Evolutionary conservation across 2,113 vertebrate genomes (phyloP).

Genomic region (Gila orcuttii): DNA sequence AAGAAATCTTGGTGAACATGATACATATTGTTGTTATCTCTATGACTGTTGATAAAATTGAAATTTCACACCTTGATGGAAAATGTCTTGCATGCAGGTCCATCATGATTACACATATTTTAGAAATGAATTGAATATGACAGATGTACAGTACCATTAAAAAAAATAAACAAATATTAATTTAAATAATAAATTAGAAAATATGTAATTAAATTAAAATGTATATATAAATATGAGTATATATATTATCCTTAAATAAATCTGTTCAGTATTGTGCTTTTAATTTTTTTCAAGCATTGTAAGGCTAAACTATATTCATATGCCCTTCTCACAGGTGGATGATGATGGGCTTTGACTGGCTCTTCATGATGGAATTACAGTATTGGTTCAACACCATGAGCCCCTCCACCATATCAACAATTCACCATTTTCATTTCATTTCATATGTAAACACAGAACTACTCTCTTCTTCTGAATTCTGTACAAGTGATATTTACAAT

Average conservation of each 20-base stretch:
- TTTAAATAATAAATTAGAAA: background rate
- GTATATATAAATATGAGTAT: background rate
- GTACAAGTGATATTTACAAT: slow-evolving; percentile 85
- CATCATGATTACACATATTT: slow-evolving; percentile 7
- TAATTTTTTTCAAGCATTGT: slow-evolving; percentile 34
- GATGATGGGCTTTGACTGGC: background rate
- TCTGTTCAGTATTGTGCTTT: slow-evolving; percentile 53
- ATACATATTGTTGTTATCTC: background rate
- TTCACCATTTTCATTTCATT: slow-evolving; percentile 68
- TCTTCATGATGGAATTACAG: background rate
- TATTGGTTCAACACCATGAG: background rate
- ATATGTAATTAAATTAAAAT: background rate
- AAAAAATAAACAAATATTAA: background rate
- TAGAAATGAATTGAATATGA: background rate
- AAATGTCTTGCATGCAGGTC: slow-evolving; percentile 18
- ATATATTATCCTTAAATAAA: background rate
- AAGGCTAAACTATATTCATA: slow-evolving; percentile 9
- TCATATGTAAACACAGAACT: slow-evolving; percentile 81
- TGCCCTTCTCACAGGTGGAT: background rate
- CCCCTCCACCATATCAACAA: background rate
- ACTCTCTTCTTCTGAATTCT: slow-evolving; percentile 79
- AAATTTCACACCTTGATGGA: background rate
- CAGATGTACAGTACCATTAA: background rate
- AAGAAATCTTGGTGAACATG: background rate
- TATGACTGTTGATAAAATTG: background rate